phyloP scores from a whole-genome alignment of 1,140 invertebrate genomes.

The Apis dorsata region DNA sequence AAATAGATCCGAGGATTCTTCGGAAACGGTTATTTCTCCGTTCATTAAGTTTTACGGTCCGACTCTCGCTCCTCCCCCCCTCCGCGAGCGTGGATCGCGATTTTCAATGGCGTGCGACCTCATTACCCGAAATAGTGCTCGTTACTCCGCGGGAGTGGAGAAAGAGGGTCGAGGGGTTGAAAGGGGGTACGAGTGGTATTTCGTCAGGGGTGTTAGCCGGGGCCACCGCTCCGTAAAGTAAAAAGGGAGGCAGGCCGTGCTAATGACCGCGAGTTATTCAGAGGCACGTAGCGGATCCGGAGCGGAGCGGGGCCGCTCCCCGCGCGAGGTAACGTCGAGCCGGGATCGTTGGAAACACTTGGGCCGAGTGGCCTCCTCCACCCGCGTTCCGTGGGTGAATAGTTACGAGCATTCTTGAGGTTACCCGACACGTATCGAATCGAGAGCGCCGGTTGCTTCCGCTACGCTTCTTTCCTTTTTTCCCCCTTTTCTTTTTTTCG shows the following conservation, averaged over 20 bases:
- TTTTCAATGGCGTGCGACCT: slow-evolving; percentile 79
- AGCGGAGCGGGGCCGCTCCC: background rate
- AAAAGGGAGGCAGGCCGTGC: slow-evolving; percentile 60
- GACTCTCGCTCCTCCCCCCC: slow-evolving; percentile 20
- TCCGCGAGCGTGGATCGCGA: slow-evolving; percentile 53
- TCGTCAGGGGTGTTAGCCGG: slow-evolving; percentile 66
- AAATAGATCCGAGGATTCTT: slow-evolving; percentile 58
- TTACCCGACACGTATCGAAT: background rate
- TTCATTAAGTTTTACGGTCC: slow-evolving; percentile 77
- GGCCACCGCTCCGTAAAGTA: slow-evolving; percentile 32
- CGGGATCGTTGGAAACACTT: slow-evolving; percentile 28
- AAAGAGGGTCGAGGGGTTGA: slow-evolving; percentile 9
- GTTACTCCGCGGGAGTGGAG: slow-evolving; percentile 71
- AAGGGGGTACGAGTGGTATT: slow-evolving; percentile 62
- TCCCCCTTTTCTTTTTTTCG: too few species aligned
- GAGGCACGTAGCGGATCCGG: slow-evolving; percentile 69
- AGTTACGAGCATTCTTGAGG: slow-evolving; percentile 27
- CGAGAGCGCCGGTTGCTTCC: too few species aligned
- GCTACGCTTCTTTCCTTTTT: background rate
- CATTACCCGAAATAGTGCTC: slow-evolving; percentile 78
- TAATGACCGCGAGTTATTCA: slow-evolving; percentile 77
- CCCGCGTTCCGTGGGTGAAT: slow-evolving; percentile 15
- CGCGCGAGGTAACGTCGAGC: background rate
- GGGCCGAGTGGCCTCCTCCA: background rate
- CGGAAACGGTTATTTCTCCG: slow-evolving; percentile 74